Evolutionary conservation across 2,888 invertebrate species (phyloP).

Genomic region (Agrotis exclamationis): DNA sequence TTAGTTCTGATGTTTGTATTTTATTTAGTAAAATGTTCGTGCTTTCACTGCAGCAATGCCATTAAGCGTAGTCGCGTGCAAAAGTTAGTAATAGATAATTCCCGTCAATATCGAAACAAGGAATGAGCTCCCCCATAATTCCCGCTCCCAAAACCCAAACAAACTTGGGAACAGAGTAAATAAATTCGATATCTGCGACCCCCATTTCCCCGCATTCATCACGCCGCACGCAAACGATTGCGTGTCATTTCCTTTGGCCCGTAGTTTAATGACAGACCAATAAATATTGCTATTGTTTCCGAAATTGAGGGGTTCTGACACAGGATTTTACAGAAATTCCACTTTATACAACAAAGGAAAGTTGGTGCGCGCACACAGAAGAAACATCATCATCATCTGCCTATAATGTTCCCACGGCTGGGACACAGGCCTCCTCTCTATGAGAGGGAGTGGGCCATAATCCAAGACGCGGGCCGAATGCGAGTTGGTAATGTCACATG

Average conservation of each 20-base stretch:
- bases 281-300: constrained; percentile 55
- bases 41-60: no score
- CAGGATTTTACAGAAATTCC: constrained; percentile 8
- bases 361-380: not conserved
- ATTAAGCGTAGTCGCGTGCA: not conserved
- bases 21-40: not conserved
- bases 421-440: no score
- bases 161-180: constrained; percentile 47
- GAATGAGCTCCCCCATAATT: constrained; percentile 25
- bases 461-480: no score
- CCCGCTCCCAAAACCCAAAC: constrained; percentile 11
- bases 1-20: not conserved
- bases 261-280: constrained; percentile 51
- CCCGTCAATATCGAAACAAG: constrained; percentile 23
- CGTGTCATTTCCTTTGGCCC: constrained; percentile 57
- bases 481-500: no score
- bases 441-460: no score
- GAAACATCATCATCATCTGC: no score
- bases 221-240: constrained; percentile 62
- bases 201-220: constrained; percentile 61
- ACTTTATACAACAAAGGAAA: not conserved
- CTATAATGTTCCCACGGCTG: no score
- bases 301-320: constrained; percentile 26
- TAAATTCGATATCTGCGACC: constrained; percentile 53
- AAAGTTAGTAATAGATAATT: constrained; percentile 12